These are phyloP conservation scores for Furnarius figulus DNA, from an alignment of 2,113 vertebrate species.

Conservation along the genomic window DNA sequence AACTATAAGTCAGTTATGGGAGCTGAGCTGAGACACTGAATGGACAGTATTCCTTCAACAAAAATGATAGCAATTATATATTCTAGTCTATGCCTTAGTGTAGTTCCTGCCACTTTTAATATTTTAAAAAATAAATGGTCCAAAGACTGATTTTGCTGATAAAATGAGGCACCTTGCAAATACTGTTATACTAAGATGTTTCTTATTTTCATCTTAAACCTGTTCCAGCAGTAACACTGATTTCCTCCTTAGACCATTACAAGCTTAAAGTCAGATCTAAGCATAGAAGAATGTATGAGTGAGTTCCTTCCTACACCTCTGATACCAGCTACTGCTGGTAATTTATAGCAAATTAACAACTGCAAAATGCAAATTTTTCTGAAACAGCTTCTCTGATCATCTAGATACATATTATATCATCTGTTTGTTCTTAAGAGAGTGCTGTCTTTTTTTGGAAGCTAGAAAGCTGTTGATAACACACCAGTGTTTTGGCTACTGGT, in stretches of 20 bases:
- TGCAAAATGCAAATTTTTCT: background rate
- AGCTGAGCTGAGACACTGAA: background rate
- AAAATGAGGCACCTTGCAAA: background rate
- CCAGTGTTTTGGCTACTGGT: background rate
- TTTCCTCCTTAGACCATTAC: background rate
- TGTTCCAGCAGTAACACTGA: background rate
- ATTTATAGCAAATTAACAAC: background rate
- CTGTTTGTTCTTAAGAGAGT: background rate
- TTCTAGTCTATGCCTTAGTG: background rate
- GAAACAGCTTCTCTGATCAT: background rate
- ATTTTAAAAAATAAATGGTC: background rate
- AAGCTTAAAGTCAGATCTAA: background rate
- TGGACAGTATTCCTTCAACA: background rate
- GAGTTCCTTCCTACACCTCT: background rate
- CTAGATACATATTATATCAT: background rate
- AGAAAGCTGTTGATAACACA: background rate
- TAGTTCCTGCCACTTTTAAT: background rate
- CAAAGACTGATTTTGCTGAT: background rate
- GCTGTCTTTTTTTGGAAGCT: background rate
- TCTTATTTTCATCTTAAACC: background rate
- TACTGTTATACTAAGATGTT: background rate
- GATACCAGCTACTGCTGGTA: background rate
- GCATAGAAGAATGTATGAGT: background rate
- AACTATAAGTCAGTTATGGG: background rate
- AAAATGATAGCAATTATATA: background rate